Evolutionary conservation across 64 coral and sea anemone genomes (phyloP), one percentile per base, ranked within the genome.

Genomic region (Montipora sp.): DNA sequence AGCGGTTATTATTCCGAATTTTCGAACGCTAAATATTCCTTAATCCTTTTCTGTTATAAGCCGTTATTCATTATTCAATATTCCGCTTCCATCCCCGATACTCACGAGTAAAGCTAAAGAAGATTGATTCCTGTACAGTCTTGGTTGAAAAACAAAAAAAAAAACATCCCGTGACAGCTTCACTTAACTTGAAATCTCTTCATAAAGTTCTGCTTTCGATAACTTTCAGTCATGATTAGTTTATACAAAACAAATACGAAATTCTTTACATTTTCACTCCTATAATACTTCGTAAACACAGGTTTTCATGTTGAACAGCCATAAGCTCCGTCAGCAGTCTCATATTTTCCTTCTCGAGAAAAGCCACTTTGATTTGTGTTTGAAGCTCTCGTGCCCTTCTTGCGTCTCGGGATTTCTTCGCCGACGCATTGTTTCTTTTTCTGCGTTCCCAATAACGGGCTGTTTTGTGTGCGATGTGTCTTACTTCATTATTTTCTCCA

Each of bases 371-470:
- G 11, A 94, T 88, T 78, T 97, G 95, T 24, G 88, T 94, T 87
- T 97, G 63, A 16, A 94, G 47, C 90, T 97, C 95, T 48, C 95
- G 92, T 47, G 81, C 74, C 81, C 84, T 86, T 3, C 95, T 89
- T 15, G 95, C 95, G 44, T 97, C 95, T 19, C 95, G 75, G 13
- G 95, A 97, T 5, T 90, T 85, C 48, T 97, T 97, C 19, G 95
- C 95, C 5, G 95, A 97, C 3, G 95, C 95, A 20, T 97, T 97
- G 58, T 97, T 97, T 68, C 89, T 88, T 21, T 84, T 78, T 83
- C 95, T 50, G 45, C 94, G 87, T 81, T 97, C 95, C 69, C 92
- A 77, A 51, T 97, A 94, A 15, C 87, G 73, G 1, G 81, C 88
- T 23, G 23, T 76, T 46, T 91, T 79, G 47, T 89, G 63, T 15